Base-by-base conservation (phyloP, 2,888 invertebrate genomes). In the Calameuta filiformis region DNA sequence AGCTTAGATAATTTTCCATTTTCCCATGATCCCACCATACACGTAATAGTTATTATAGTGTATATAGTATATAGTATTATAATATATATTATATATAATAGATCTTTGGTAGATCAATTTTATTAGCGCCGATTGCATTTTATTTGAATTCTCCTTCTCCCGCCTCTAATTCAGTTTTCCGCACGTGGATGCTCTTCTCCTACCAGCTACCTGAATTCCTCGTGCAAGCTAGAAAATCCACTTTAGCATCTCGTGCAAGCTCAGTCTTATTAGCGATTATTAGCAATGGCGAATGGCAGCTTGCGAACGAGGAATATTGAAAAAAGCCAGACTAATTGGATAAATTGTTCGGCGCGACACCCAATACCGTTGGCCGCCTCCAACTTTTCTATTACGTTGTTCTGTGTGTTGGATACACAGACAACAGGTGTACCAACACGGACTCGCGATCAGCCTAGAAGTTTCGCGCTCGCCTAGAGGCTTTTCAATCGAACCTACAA, bases 281-380 rank as follows among this genome's bases (percentile, higher is more conserved):
- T 23, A 56, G 23, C 56, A 0, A 23, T 2, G 23, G 23, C 23
- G 56, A 56, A 6, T 56, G 23, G 56, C 56, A 56, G 56, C 23
- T 23, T 9, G 56, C 56, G 56, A 56, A 56, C 56, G 23, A 56
- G 33, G 15, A 71, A 71, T 71, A 71, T 71, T 71, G 71, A 69
- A 71, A 33, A 71, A 23, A 71, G 11, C 12, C 71, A 71, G 71
- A 71, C 31, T 71, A 71, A 71, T 71, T 71, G 71, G 9, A 71
- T 31, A 71, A 71, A 71, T 31, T 34, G 71, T 71, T 71, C 12
- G 71, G 1, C 71, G 71, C 31, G 31, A 34, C 15, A 30, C 15
- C 71, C 31, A 12, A 71, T 71, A 23, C 71, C 31, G 12, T 33
- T 31, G 23, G 34, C 9, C 34, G 34, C 1, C 71, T 71, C 31